Conservation (phyloP, 2,113 vertebrate genomes). For the Microtus richardsoni region DNA sequence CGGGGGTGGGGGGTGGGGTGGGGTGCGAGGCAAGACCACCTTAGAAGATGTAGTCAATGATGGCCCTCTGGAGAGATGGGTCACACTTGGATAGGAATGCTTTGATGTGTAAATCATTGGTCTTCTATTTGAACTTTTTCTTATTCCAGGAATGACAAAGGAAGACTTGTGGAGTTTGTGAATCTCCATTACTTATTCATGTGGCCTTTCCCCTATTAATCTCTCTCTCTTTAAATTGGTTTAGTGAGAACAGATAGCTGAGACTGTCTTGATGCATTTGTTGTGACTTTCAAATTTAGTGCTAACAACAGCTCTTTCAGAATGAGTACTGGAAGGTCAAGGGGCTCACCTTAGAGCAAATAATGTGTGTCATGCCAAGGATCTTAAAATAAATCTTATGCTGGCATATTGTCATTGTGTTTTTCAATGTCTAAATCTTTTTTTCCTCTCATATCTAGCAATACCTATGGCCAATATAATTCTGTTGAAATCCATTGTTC, state of each 20-base stretch:
- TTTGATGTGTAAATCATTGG: neutral
- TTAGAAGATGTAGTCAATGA: neutral
- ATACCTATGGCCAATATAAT: neutral
- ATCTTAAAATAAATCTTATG: neutral
- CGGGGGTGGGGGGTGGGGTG: no score
- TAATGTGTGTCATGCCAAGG: accelerated
- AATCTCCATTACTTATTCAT: neutral
- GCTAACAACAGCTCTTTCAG: neutral
- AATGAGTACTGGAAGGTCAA: neutral
- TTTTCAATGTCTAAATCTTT: neutral
- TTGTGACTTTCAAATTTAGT: neutral
- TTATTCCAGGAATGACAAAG: neutral
- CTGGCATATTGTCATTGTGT: neutral
- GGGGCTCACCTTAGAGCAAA: neutral
- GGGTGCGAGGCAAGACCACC: neutral
- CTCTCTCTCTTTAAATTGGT: neutral
- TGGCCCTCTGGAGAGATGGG: no score
- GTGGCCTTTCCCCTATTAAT: neutral
- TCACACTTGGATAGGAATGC: neutral
- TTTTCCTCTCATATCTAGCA: neutral
- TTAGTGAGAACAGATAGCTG: neutral
- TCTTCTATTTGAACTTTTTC: neutral
- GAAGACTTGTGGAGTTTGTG: no score
- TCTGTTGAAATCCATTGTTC: neutral
- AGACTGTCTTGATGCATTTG: neutral